Percentiles rank a stretch among this genome's conserved stretches.
Evolutionary conservation across 2,797 vertebrate species (phyloP).

Genomic region (Masticophis lateralis): DNA sequence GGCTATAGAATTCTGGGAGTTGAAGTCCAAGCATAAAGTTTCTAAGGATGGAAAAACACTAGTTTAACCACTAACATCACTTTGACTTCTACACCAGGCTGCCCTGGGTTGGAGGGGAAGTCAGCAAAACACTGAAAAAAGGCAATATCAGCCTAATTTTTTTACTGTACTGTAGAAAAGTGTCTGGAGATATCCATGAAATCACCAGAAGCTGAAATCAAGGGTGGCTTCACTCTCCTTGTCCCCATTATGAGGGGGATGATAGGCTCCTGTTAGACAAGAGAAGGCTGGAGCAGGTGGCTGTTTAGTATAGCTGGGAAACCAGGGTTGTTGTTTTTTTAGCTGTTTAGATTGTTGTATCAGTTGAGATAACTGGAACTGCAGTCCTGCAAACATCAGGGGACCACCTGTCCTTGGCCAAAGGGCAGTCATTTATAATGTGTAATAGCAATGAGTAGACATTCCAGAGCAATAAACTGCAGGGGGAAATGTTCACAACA

Average conservation of each 20-base stretch:
- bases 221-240: background rate
- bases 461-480: background rate
- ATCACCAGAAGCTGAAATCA: background rate
- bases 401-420: background rate
- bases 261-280: background rate
- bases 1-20: background rate
- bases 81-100: background rate
- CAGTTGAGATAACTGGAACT: background rate
- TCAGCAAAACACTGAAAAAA: background rate
- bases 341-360: background rate
- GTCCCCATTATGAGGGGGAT: background rate
- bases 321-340: background rate
- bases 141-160: background rate
- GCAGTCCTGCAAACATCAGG: background rate
- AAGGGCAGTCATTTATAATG: background rate
- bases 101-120: background rate
- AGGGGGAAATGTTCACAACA: background rate
- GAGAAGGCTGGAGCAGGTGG: background rate
- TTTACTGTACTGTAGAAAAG: background rate
- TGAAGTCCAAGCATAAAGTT: background rate
- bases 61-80: background rate
- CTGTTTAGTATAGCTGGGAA: background rate
- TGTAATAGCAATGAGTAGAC: background rate
- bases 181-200: background rate
- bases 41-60: background rate